Percentiles rank a stretch among this genome's conserved stretches.
Conservation (phyloP, 2,113 vertebrate genomes). For the Protobothrops flavoviridis region DNA sequence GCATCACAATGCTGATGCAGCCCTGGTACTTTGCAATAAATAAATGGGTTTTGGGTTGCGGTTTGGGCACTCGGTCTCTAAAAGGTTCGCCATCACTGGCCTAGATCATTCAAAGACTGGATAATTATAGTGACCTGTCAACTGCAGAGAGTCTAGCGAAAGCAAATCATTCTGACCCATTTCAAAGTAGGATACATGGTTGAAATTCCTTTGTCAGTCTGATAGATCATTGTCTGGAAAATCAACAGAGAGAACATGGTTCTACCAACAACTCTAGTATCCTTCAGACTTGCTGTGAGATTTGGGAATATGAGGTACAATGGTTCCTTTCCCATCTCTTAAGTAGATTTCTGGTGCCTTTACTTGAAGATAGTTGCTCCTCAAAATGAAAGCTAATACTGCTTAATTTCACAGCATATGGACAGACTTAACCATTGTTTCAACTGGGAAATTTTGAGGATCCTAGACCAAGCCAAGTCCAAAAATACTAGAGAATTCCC, state of each 20-base stretch:
- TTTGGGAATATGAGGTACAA: not conserved
- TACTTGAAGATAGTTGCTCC: not conserved
- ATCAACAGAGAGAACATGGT: not conserved
- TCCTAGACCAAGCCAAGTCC: not conserved
- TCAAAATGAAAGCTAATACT: not conserved
- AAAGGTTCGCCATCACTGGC: not conserved
- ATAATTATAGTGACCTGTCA: not conserved
- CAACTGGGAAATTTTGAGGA: not conserved
- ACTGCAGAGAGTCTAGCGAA: not conserved
- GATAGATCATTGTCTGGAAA: not conserved
- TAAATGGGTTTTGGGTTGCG: no score
- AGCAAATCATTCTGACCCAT: not conserved
- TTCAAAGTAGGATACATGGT: not conserved
- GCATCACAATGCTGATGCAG: no score
- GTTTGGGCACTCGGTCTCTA: no score
- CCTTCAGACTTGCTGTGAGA: not conserved
- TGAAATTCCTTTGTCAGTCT: not conserved
- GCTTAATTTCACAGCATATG: not conserved
- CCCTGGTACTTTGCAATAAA: no score
- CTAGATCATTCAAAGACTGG: not conserved
- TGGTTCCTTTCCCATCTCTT: not conserved
- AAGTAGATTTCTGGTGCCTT: not conserved
- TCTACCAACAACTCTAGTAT: not conserved
- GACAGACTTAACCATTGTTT: not conserved
- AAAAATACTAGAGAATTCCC: not conserved